Base-by-base conservation (phyloP, 2,113 vertebrate species). In the Bos taurus region DNA sequence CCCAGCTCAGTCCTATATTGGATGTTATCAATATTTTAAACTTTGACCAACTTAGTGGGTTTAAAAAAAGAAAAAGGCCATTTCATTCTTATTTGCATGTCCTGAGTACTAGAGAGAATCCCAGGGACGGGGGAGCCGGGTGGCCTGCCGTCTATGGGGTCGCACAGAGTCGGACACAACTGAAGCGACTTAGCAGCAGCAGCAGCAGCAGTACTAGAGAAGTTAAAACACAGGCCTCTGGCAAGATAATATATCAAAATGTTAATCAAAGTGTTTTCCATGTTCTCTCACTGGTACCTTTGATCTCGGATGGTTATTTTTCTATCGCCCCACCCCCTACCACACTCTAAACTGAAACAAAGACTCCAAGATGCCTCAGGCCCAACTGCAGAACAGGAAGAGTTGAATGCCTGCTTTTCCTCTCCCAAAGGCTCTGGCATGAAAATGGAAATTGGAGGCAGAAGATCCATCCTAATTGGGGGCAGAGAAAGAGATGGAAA, bases 401-500 rank as follows among this genome's bases (percentile, higher is more conserved):
- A n/a, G 23, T 74, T 67, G 10, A 43, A 33, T 56, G 50, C 14
- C 23, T 56, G 50, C 14, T 28, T 93, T 92, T 94, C 84, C 71
- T 60, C 30, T 80, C 82, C 64, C 26, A 33, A 85, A 90, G 77
- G 67, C 19, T 16, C 48, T 33, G 7, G 52, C 23, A 25, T 30
- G 46, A 74, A 59, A 11, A 40, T 54, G 30, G 16, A 80, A 57
- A 93, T 9, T 67, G 26, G 21, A 23, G 33, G 28, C 40, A 43
- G 43, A 97, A 87, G 59, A 57, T 56, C 7, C 21, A 43, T 40
- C 46, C 21, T 60, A 19, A 52, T 0, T 12, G 6, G 13, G 50
- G 30, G 15, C n/a, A 96, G 40, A 98, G 36, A 93, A 95, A 86
- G 71, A 46, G 8, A 40, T 62, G 40, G 46, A 88, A 95, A 96